Evolutionary conservation across 2,113 vertebrate genomes (phyloP), one percentile per base, ranked within the genome.

Genomic region (Coptodon rendalli): DNA sequence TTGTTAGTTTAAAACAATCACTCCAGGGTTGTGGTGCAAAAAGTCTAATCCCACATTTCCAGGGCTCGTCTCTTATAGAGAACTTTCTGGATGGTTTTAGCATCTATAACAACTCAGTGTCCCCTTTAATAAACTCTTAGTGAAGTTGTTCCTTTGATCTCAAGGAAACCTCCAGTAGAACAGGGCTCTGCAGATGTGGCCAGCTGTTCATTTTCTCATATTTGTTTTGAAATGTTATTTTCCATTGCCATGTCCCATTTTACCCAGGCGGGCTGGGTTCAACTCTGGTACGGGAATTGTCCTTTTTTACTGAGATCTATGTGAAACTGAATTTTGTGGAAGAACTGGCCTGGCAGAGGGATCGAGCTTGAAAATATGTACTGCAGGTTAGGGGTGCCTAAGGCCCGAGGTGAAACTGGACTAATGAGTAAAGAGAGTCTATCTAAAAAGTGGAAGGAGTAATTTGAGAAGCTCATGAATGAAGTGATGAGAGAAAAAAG

Each of bases 241-340:
- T 66, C 9, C 2, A 1, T 36, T 63, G 2, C 7, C 31, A 6
- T 34, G 8, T 13, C 1, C 34, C 34, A 40, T 68, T 40, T 40
- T 5, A 66, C 31, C 10, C 61, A 38, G 34, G 17, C 4, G 16
- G 5, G 17, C 61, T 66, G 61, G 6, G 34, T 71, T 71, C 36
- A 71, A 9, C 12, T 16, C 66, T 0, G 0, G 7, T 43, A 43
- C 0, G 3, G 34, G 19, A 66, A 36, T n/a, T 36, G 9, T n/a
- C 10, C 5, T 68, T 40, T 40, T 40, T 8, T 40, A 40, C 34
- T 68, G 34, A 40, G 19, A 22, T 68, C 19, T 68, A 36, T n/a
- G 11, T 68, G 10, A 22, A n/a, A 3, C 19, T 1, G 59, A 63
- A 34, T 11, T 63, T 19, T 63, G 9, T 63, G 59, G 16, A 63